phyloP scores from a whole-genome alignment of 2,888 invertebrate genomes.

The Metellina segmentata region DNA sequence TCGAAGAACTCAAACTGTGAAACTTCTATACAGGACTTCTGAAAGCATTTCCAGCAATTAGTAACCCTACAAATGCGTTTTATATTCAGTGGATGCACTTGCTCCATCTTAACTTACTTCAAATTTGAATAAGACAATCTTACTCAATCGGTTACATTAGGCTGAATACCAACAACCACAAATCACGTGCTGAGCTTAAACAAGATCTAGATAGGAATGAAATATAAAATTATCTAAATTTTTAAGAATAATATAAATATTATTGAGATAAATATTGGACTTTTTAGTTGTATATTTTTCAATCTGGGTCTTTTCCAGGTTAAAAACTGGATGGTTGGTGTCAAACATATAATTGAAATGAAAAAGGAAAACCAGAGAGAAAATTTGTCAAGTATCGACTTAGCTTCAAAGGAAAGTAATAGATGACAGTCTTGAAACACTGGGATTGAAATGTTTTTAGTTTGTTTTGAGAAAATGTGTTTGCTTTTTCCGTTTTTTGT shows the following conservation, averaged over 20 bases:
- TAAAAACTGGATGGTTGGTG: constrained; percentile 58
- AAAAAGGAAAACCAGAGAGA: constrained; percentile 32
- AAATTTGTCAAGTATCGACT: background rate
- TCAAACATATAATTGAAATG: constrained; percentile 57
- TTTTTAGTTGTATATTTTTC: background rate
- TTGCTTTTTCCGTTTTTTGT: background rate
- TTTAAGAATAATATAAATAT: background rate
- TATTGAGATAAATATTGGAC: background rate
- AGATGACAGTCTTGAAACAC: background rate
- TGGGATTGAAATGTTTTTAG: background rate
- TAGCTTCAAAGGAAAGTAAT: background rate
- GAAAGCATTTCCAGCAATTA: too few relatives aligned
- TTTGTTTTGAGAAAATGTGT: background rate
- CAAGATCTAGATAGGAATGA: background rate
- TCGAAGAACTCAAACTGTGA: too few relatives aligned
- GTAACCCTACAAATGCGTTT: too few relatives aligned
- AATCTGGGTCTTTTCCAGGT: constrained; percentile 37
- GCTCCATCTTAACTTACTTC: too few relatives aligned
- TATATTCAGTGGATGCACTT: too few relatives aligned
- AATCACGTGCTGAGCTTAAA: background rate
- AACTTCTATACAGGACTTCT: too few relatives aligned
- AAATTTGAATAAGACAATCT: too few relatives aligned
- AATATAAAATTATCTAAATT: background rate
- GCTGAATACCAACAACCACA: too few relatives aligned
- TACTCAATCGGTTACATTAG: too few relatives aligned